phyloP scores from a whole-genome alignment of 2,888 invertebrate genomes.

The Thereva nobilitata region DNA sequence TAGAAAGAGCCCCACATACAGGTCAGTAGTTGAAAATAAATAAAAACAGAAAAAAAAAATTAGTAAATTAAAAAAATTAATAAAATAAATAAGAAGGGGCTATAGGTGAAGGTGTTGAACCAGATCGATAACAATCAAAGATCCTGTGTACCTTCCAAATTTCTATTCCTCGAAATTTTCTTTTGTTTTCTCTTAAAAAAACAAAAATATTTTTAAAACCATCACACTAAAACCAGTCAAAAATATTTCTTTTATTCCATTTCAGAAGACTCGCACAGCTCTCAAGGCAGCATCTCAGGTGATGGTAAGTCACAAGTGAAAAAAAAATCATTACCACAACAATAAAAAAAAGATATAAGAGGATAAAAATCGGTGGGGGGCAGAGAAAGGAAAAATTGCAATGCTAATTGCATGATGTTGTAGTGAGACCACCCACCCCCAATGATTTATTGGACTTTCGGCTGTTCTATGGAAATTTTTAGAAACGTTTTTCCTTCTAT shows the following conservation, averaged over 20 bases:
- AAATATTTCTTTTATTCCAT: slow-evolving; percentile 36
- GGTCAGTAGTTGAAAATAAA: slow-evolving; percentile 44
- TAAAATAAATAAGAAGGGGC: no score
- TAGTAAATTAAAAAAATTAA: neutral
- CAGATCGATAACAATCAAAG: no score
- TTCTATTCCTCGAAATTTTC: neutral
- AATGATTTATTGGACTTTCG: no score
- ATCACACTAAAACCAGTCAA: neutral
- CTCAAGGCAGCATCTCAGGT: slow-evolving; percentile 57
- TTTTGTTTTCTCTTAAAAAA: neutral
- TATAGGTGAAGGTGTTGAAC: no score
- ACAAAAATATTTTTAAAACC: neutral
- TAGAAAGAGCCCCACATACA: slow-evolving; percentile 47
- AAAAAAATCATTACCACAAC: no score
- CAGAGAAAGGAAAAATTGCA: no score
- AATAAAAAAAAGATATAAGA: no score
- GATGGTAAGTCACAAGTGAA: slow-evolving; percentile 52
- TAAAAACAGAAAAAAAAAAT: neutral
- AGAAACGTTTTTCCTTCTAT: no score
- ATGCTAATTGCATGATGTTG: no score
- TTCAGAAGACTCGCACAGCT: slow-evolving; percentile 56
- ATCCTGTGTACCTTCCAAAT: neutral
- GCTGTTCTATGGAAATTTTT: no score
- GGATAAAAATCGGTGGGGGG: no score
- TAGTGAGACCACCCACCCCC: no score